phyloP scores from a whole-genome alignment of 2,113 vertebrate genomes.

The Pterophyllum scalare region DNA sequence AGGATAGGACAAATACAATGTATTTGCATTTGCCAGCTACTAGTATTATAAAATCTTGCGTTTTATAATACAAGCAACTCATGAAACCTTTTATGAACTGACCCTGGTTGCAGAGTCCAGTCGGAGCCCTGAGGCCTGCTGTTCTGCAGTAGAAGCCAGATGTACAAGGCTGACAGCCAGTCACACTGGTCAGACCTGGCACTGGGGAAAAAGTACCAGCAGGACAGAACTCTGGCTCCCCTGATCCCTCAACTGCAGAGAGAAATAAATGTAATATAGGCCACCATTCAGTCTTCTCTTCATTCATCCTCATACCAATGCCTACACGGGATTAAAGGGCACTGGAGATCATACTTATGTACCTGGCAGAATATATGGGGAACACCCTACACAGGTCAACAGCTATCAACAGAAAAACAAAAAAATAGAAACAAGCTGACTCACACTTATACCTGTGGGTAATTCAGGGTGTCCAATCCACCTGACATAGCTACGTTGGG shows the following conservation, averaged over 20 bases:
- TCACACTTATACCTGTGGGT: slow-evolving; percentile 19
- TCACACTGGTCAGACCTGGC: slow-evolving; percentile 66
- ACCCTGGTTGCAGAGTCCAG: slow-evolving; percentile 87
- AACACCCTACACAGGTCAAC: slow-evolving; percentile 17
- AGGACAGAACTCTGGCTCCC: slow-evolving; percentile 84
- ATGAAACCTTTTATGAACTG: slow-evolving; percentile 21
- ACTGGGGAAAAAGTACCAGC: slow-evolving; percentile 86
- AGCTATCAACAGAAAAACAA: not conserved
- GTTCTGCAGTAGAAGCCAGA: slow-evolving; percentile 85
- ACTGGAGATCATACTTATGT: not conserved
- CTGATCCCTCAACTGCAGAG: slow-evolving; percentile 82
- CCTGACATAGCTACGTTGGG: slow-evolving; percentile 24
- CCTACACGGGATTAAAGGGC: not conserved
- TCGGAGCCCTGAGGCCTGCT: slow-evolving; percentile 82
- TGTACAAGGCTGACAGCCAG: slow-evolving; percentile 85
- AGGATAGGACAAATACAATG: not conserved
- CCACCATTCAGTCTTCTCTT: slow-evolving; percentile 18
- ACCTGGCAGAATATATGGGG: not conserved
- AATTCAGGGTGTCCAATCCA: slow-evolving; percentile 29
- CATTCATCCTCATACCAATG: not conserved
- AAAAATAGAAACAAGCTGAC: slow-evolving; percentile 44
- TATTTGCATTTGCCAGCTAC: no score
- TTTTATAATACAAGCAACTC: not conserved
- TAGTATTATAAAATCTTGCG: no score
- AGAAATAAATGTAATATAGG: slow-evolving; percentile 6